Conservation (phyloP, 2,113 vertebrate genomes). For the Phylloscopus trochiloides region DNA sequence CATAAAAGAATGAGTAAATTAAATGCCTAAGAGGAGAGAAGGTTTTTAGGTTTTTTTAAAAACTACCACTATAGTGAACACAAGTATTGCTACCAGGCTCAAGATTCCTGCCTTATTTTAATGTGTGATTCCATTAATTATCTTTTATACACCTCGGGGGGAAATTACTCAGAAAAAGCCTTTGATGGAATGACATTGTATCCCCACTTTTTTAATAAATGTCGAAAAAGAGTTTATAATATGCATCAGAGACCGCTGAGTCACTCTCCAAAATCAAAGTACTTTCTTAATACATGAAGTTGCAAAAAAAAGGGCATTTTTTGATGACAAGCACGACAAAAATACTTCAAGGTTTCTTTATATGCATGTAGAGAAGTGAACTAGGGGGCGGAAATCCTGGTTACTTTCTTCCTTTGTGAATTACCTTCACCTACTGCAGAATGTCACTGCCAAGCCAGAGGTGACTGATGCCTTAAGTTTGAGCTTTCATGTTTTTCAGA, state of each 20-base stretch:
- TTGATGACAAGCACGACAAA: not conserved
- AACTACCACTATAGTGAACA: not conserved
- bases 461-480: not conserved
- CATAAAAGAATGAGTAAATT: not conserved
- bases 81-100: not conserved
- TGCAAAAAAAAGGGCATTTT: not conserved
- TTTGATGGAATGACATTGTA: not conserved
- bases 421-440: not conserved
- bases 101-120: not conserved
- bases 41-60: not conserved
- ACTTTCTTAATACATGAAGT: not conserved
- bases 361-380: not conserved
- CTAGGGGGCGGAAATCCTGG: accelerated
- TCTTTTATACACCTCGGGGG: not conserved
- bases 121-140: not conserved
- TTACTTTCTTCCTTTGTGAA: not conserved
- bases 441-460: not conserved
- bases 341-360: not conserved
- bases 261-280: not conserved
- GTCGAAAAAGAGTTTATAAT: not conserved
- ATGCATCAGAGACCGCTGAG: not conserved
- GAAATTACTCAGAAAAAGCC: not conserved
- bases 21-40: not conserved
- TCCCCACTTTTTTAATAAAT: not conserved
- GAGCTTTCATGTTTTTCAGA: not conserved